Conservation (phyloP, 2,113 vertebrate species). For the Sardina pilchardus region DNA sequence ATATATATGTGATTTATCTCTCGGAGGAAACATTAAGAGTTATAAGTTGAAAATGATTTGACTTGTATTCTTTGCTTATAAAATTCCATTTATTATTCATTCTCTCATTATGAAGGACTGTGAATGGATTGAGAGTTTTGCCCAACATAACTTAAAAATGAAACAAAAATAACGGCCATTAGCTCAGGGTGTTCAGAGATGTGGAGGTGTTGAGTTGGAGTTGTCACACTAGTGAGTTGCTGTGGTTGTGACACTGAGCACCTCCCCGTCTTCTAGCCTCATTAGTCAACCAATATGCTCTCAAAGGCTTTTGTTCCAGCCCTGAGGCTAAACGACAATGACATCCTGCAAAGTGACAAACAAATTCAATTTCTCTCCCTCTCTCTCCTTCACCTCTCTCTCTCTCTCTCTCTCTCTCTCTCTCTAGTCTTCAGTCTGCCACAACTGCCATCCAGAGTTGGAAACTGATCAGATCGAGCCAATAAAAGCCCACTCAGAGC, state of each 20-base stretch:
- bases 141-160: neutral
- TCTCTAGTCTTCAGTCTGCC: neutral
- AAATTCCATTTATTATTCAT: neutral
- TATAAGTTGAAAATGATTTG: neutral
- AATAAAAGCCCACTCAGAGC: neutral
- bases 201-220: neutral
- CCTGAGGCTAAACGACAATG: neutral
- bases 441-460: neutral
- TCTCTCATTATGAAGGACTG: neutral
- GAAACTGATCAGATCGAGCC: neutral
- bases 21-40: neutral
- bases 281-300: neutral
- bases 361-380: neutral
- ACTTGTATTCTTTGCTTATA: neutral
- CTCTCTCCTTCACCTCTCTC: conserved; percentile 2
- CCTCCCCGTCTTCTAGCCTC: neutral
- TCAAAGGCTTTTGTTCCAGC: neutral
- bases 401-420: neutral
- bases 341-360: conserved; percentile 2
- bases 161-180: neutral
- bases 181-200: neutral
- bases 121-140: neutral
- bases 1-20: neutral
- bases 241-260: neutral
- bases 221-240: neutral